Percentiles rank a stretch among this genome's conserved stretches.
Evolutionary conservation across 1,140 invertebrate genomes (phyloP).

Genomic region (Hetaerina americana): DNA sequence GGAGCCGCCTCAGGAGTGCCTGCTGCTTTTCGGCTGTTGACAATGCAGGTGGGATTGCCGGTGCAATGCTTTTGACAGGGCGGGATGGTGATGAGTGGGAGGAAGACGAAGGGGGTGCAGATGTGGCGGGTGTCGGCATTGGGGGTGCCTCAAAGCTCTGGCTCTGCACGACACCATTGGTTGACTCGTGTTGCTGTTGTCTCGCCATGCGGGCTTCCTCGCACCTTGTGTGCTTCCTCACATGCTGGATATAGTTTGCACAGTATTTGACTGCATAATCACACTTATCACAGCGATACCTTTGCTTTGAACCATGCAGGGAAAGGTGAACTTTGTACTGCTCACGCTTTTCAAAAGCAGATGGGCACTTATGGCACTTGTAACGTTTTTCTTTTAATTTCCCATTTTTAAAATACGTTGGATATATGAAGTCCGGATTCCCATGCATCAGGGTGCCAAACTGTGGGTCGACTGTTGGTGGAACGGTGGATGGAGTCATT

Average conservation of each 20-base stretch:
- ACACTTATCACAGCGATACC: slow-evolving; percentile 70
- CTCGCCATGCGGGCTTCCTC: slow-evolving; percentile 44
- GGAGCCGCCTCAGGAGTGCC: slow-evolving; percentile 27
- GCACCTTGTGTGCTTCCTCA: slow-evolving; percentile 59
- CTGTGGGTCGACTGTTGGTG: slow-evolving; percentile 42
- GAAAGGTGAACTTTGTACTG: slow-evolving; percentile 73
- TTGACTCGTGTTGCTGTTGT: slow-evolving; percentile 18
- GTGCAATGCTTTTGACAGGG: slow-evolving; percentile 11
- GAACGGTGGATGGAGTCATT: neutral
- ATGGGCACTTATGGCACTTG: slow-evolving; percentile 76
- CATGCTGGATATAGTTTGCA: slow-evolving; percentile 66
- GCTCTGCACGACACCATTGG: slow-evolving; percentile 10
- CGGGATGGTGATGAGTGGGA: neutral
- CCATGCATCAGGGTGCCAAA: slow-evolving; percentile 52
- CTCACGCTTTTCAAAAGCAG: slow-evolving; percentile 72
- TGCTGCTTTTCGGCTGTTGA: slow-evolving; percentile 29
- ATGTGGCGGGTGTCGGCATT: slow-evolving; percentile 13
- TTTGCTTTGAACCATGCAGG: slow-evolving; percentile 69
- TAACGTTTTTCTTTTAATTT: slow-evolving; percentile 61
- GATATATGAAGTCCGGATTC: slow-evolving; percentile 63
- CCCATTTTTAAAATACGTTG: slow-evolving; percentile 58
- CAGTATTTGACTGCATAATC: slow-evolving; percentile 82
- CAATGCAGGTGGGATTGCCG: neutral
- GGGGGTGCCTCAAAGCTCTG: neutral
- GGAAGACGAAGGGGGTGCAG: slow-evolving; percentile 14